These are phyloP conservation scores for Margaritifera margaritifera DNA, from an alignment of 2,888 invertebrate genomes.

Conservation along the genomic window DNA sequence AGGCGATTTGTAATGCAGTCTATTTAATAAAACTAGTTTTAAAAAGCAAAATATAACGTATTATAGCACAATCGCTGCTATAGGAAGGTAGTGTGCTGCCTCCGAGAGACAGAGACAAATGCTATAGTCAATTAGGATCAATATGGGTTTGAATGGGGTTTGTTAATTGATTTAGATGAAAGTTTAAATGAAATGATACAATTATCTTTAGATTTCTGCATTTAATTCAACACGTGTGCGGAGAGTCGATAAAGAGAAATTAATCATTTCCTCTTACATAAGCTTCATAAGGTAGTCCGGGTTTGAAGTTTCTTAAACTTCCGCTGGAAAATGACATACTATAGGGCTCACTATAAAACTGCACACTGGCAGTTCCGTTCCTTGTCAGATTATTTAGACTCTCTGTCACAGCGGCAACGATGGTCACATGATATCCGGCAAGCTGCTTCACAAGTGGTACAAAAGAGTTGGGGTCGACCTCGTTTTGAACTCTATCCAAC, in stretches of 20 bases:
- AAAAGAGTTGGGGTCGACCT: slow-evolving; percentile 24
- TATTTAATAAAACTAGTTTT: too few species aligned
- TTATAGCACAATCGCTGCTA: too few species aligned
- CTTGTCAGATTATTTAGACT: slow-evolving; percentile 77
- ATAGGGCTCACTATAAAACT: slow-evolving; percentile 85
- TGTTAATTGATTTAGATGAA: too few species aligned
- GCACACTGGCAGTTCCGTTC: slow-evolving; percentile 72
- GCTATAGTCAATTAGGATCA: too few species aligned
- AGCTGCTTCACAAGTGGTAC: slow-evolving; percentile 26
- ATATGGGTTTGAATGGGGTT: too few species aligned
- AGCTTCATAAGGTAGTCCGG: slow-evolving; percentile 86
- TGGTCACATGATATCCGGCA: slow-evolving; percentile 18
- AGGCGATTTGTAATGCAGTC: too few species aligned
- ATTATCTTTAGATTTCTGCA: too few species aligned
- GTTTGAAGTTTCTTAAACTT: slow-evolving; percentile 87
- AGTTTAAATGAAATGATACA: too few species aligned
- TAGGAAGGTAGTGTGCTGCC: too few species aligned
- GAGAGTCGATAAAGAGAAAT: not conserved
- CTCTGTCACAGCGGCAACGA: slow-evolving; percentile 87
- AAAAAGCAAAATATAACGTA: too few species aligned
- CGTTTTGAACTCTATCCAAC: slow-evolving; percentile 24
- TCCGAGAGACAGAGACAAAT: too few species aligned
- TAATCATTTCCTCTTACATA: slow-evolving; percentile 77
- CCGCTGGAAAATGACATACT: slow-evolving; percentile 82
- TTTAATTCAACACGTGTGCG: too few species aligned